A percentile compares a stretch with the other conserved stretches of the same genome.
These are phyloP conservation scores for Cygnus buccinator DNA, from an alignment of 2,113 vertebrate species.

Conservation along the genomic window DNA sequence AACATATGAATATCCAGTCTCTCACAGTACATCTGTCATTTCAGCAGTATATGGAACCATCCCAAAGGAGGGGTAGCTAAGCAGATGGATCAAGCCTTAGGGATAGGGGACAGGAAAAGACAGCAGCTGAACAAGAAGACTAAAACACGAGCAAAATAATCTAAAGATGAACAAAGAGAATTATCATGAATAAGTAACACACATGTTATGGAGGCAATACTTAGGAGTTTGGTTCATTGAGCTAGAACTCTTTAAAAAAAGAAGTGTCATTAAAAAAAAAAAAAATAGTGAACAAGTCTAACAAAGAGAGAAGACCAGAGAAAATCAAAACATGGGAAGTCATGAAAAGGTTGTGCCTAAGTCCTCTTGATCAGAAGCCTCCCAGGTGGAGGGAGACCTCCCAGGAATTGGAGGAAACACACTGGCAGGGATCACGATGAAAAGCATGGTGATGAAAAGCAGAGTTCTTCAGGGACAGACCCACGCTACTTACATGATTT, in stretches of 20 bases:
- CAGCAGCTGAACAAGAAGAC: not conserved
- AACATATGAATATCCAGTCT: not conserved
- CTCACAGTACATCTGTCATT: not conserved
- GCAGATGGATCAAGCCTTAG: not conserved
- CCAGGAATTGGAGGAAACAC: not conserved
- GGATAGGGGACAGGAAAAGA: not conserved
- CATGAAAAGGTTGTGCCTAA: not conserved
- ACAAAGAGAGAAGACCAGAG: not conserved
- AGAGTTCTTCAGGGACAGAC: not conserved
- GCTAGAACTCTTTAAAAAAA: not conserved
- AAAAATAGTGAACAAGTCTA: not conserved
- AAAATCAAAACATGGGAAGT: not conserved
- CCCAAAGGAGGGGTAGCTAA: not conserved
- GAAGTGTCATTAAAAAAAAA: not conserved
- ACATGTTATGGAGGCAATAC: not conserved
- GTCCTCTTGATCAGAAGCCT: not conserved
- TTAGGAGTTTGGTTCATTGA: not conserved
- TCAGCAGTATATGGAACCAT: not conserved
- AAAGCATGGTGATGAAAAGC: not conserved
- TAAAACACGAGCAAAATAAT: not conserved
- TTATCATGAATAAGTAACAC: not conserved
- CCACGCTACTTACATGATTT: not conserved
- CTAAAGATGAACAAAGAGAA: not conserved
- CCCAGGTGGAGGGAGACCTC: not conserved
- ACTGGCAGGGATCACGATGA: not conserved